Evolutionary conservation across 2,888 invertebrate genomes (phyloP), one percentile per base, ranked within the genome.

Genomic region (Odontomyia ornata): DNA sequence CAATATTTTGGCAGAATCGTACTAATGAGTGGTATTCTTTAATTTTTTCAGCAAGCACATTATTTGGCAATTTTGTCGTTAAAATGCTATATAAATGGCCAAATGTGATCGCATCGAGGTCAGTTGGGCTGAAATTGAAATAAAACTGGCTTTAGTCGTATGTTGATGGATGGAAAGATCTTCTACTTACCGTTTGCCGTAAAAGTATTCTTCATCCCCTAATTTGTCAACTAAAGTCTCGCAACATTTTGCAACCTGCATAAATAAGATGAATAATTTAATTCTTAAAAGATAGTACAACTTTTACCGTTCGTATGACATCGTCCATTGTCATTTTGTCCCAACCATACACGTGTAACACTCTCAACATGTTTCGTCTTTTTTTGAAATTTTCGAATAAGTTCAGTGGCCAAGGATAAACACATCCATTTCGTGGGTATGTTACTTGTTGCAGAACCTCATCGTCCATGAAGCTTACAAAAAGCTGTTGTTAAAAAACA

Each of bases 1-100:
- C 98, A 80, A 98, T 92, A 80, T 93, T 90, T 82, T 92, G 91
- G 83, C 96, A 95, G 83, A 97, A 91, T 67, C 92, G 89, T n/a
- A 95, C 91, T 52, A 99, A 89, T 80, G 91, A 91, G 0, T 91
- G 90, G 86, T 93, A 93, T 76, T 90, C 90, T 79, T 93, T 89
- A 1, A 98, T 92, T 5, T 93, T 93, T 77, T 93, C 91, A 0
- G 95, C 95, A 72, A 99, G 89, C 79, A 91, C 90, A 80, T 93
- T 92, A 83, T 93, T 93, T 0, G 97, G 96, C 56, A 98, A 88
- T 1, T 93, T 91, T 4, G 96, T 97, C 7, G 98, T 98, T 78
- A 98, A 88, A 81, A 99, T 93, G 0, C 96, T 95, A 88, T 94
- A 99, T n/a, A 99, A 90, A 87, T 99, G 99, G 0, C 98, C 99